Evolutionary conservation across 2,797 vertebrate genomes (phyloP).

Genomic region (Cephalopachus bancanus): DNA sequence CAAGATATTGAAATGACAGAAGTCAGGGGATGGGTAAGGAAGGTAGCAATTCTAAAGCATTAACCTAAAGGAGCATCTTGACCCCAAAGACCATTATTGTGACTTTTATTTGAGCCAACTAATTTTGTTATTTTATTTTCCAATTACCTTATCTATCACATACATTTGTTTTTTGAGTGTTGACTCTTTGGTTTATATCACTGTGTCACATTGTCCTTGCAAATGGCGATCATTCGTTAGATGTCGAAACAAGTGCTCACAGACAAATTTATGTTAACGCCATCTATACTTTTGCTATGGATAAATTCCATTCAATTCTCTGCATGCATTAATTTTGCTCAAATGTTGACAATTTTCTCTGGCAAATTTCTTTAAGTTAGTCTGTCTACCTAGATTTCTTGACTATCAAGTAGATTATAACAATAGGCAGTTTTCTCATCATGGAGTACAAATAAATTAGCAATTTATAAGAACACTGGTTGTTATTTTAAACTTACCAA

Average conservation of each 20-base stretch:
- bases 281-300: not conserved
- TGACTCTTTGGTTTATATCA: not conserved
- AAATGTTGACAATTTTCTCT: not conserved
- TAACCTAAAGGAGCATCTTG: not conserved
- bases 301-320: not conserved
- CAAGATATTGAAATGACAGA: slow-evolving; percentile 1
- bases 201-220: not conserved
- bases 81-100: not conserved
- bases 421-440: not conserved
- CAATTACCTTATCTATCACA: slow-evolving; percentile 24
- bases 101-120: slow-evolving; percentile 17
- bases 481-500: slow-evolving; percentile 41
- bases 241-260: slow-evolving; percentile 6
- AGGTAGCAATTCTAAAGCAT: not conserved
- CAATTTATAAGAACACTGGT: not conserved
- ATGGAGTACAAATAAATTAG: not conserved
- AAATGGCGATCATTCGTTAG: not conserved
- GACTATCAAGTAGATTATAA: not conserved
- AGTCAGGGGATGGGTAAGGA: not conserved
- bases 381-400: not conserved
- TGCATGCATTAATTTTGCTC: slow-evolving; percentile 8
- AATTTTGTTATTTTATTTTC: not conserved
- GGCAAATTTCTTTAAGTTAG: not conserved
- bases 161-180: not conserved
- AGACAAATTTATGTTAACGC: not conserved